Conservation (phyloP, 2,113 vertebrate genomes). For the Caranx melampygus region DNA sequence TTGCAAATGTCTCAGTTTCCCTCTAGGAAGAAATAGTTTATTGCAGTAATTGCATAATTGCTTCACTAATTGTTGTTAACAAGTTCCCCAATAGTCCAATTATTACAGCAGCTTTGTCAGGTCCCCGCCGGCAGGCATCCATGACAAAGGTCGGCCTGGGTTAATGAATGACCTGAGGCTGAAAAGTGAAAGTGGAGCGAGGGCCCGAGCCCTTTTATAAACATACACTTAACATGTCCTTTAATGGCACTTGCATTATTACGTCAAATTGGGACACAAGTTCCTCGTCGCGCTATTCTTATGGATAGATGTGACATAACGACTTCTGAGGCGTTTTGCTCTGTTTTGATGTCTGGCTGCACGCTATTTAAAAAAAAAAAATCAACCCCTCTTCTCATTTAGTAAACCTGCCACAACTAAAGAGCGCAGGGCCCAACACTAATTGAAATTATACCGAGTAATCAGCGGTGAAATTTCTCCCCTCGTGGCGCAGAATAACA, state of each 20-base stretch:
- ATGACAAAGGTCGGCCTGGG: constrained; percentile 77
- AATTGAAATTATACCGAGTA: constrained; percentile 77
- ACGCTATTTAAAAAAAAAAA: constrained; percentile 5
- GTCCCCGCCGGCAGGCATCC: constrained; percentile 67
- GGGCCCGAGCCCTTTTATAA: constrained; percentile 71
- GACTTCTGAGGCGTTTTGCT: constrained; percentile 17
- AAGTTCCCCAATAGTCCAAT: constrained; percentile 82
- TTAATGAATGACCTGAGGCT: constrained; percentile 83
- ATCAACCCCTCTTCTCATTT: background rate
- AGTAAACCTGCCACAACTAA: background rate
- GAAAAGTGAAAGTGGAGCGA: constrained; percentile 71
- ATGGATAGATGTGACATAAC: constrained; percentile 55
- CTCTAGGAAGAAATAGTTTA: constrained; percentile 76
- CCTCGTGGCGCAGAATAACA: constrained; percentile 41
- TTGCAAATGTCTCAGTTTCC: constrained; percentile 77
- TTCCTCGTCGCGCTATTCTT: constrained; percentile 73
- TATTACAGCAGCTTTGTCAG: constrained; percentile 73
- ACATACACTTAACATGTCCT: constrained; percentile 82
- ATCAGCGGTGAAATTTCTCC: constrained; percentile 69
- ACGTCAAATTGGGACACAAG: constrained; percentile 68
- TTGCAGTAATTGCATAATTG: constrained; percentile 88
- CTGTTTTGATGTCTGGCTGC: constrained; percentile 23
- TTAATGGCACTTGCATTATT: constrained; percentile 70
- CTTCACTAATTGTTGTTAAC: constrained; percentile 88
- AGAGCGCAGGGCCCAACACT: constrained; percentile 52